phyloP scores from a whole-genome alignment of 2,113 vertebrate species.

The Kryptolebias marmoratus region DNA sequence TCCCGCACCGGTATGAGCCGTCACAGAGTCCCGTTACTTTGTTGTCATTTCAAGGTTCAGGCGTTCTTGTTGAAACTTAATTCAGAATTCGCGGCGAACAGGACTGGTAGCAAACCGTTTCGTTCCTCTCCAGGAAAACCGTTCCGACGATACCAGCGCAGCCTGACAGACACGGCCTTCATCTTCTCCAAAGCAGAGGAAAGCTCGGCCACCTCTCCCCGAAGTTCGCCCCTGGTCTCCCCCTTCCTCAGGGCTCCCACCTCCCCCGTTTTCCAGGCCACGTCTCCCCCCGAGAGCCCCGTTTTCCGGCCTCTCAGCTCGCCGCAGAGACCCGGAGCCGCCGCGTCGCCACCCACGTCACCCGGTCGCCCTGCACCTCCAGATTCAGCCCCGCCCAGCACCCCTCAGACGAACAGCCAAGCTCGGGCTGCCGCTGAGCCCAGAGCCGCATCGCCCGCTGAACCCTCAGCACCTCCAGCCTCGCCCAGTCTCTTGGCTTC shows the following conservation, averaged over 20 bases:
- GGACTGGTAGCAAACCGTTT: slow-evolving; percentile 3
- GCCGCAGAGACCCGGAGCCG: slow-evolving; percentile 39
- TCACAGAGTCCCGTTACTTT: neutral
- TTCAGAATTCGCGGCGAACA: neutral
- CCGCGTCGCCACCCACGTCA: slow-evolving; percentile 64
- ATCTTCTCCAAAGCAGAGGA: slow-evolving; percentile 82
- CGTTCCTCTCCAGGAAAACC: slow-evolving; percentile 74
- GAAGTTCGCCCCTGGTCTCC: slow-evolving; percentile 72
- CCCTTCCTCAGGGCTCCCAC: slow-evolving; percentile 69
- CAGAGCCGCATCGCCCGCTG: slow-evolving; percentile 41
- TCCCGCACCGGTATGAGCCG: slow-evolving; percentile 65
- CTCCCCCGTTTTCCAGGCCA: slow-evolving; percentile 56
- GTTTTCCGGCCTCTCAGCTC: slow-evolving; percentile 56
- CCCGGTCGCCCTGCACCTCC: slow-evolving; percentile 50
- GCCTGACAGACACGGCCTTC: slow-evolving; percentile 86
- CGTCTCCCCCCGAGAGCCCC: slow-evolving; percentile 63
- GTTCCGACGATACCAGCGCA: slow-evolving; percentile 85
- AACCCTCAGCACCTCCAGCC: slow-evolving; percentile 57
- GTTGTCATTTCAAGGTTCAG: neutral
- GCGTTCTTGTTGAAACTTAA: neutral
- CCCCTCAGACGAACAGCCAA: slow-evolving; percentile 37
- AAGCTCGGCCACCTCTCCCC: slow-evolving; percentile 61
- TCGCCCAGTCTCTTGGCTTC: slow-evolving; percentile 63
- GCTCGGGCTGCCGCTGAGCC: slow-evolving; percentile 30
- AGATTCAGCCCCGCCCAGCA: slow-evolving; percentile 29